Evolutionary conservation across 2,888 invertebrate species (phyloP), one percentile per base, ranked within the genome.

Genomic region (Exocentrus adspersus): DNA sequence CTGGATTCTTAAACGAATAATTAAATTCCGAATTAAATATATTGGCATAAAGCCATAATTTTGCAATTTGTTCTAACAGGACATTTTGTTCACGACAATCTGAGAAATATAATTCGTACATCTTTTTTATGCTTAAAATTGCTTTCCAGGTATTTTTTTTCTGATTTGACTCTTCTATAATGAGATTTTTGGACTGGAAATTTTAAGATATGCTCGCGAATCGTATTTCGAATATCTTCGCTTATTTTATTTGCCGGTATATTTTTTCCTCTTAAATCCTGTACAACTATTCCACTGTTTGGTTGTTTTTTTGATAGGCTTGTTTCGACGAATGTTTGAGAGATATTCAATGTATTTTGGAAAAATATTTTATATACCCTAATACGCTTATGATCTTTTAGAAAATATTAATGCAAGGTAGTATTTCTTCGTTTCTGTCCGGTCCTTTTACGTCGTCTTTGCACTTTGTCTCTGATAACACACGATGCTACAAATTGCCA

Each of bases 21-120:
- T 62, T 67, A 45, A 69, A 69, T 46, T 69, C 65, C 20, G 52
- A 51, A 46, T 64, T 71, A 30, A 71, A 71, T 50, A 68, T 67
- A 45, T 68, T 56, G 28, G 46, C 19, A 52, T 66, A 61, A 6
- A 66, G 52, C 67, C 71, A 69, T 24, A 59, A n/a, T 46, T 69
- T 69, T 30, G 63, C 56, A 45, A 67, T 65, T 17, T 21, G 2
- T 19, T 54, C 52, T 30, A 57, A 12, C 17, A 51, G 45, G 41
- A 59, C 51, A 9, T 60, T 37, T 16, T 16, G 21, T 17, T 51
- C 51, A 19, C 37, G 32, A 17, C 51, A 51, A 17, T 62, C 42
- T 32, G 53, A 43, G 42, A 42, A 42, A 30, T 60, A 65, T 30
- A 65, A 14, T 43, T 61, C 37, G 41, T 62, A 65, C 67, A 70